Conservation (phyloP, 2,797 vertebrate species). For the Anisognathus igniventris region DNA sequence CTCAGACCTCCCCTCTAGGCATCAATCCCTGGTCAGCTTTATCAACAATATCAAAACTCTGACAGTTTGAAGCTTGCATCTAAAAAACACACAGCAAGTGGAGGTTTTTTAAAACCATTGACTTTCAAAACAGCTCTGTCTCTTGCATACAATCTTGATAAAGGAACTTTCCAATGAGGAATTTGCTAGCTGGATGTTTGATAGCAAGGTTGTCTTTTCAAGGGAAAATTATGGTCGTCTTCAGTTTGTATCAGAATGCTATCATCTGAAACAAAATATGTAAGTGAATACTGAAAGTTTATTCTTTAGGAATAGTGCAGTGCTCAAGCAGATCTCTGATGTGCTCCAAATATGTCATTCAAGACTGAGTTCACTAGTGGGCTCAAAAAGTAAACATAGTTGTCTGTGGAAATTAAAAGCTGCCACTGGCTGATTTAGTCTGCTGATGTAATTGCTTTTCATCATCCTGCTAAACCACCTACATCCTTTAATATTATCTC, state of each 20-base stretch:
- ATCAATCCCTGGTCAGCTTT: constrained; percentile 63
- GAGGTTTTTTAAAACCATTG: constrained; percentile 53
- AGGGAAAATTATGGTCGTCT: constrained; percentile 49
- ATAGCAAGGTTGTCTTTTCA: constrained; percentile 57
- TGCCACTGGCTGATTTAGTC: neutral
- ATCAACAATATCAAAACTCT: constrained; percentile 71
- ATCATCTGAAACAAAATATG: constrained; percentile 55
- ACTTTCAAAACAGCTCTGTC: constrained; percentile 73
- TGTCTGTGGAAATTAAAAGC: constrained; percentile 21
- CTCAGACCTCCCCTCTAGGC: constrained; percentile 55
- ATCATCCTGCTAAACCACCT: neutral
- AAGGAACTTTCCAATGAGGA: constrained; percentile 54
- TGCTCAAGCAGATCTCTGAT: neutral
- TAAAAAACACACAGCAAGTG: constrained; percentile 43
- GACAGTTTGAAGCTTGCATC: constrained; percentile 71
- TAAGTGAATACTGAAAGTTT: constrained; percentile 23
- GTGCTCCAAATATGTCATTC: neutral
- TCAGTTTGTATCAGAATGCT: constrained; percentile 42
- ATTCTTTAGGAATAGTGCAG: neutral
- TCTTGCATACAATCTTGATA: constrained; percentile 67
- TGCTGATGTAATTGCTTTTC: neutral
- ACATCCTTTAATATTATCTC: neutral
- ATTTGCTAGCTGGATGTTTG: constrained; percentile 32
- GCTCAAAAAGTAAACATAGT: neutral
- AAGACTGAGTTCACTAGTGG: neutral